Conservation (phyloP, 2,797 vertebrate species). For the Myioborus miniatus region DNA sequence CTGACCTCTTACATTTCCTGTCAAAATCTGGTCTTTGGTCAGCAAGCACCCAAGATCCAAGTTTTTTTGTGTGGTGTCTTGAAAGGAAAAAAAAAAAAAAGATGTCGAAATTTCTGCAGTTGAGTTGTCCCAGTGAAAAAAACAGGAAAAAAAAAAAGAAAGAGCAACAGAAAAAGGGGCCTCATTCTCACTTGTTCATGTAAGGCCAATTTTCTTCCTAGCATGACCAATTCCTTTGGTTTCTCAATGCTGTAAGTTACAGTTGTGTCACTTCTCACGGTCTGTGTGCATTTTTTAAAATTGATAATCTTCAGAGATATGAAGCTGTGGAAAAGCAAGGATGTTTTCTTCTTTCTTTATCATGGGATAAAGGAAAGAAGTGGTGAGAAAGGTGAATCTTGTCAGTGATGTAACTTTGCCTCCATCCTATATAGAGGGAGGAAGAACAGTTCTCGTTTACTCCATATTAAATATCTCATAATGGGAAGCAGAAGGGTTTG, state of each 20-base stretch:
- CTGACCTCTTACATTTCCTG: conserved; percentile 32
- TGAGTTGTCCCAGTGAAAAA: not conserved
- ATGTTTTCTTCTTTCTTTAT: not conserved
- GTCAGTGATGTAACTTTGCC: not conserved
- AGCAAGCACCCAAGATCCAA: not conserved
- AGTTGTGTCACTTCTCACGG: not conserved
- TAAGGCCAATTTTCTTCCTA: not conserved
- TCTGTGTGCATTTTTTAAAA: not conserved
- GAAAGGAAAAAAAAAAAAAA: not conserved
- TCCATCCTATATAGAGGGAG: not conserved
- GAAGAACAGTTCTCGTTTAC: fast-evolving
- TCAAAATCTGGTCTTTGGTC: not conserved
- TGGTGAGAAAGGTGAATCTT: not conserved
- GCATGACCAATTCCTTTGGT: not conserved
- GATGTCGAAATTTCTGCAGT: not conserved
- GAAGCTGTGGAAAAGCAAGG: not conserved
- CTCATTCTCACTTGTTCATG: not conserved
- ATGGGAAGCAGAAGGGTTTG: not conserved
- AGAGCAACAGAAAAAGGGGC: not conserved
- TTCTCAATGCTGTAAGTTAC: not conserved
- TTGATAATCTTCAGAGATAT: not conserved
- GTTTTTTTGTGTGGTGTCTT: not conserved
- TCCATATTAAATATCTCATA: not conserved
- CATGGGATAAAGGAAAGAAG: not conserved
- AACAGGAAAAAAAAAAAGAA: not conserved